phyloP scores from a whole-genome alignment of 2,888 invertebrate species.

The Drosophila histrio region DNA sequence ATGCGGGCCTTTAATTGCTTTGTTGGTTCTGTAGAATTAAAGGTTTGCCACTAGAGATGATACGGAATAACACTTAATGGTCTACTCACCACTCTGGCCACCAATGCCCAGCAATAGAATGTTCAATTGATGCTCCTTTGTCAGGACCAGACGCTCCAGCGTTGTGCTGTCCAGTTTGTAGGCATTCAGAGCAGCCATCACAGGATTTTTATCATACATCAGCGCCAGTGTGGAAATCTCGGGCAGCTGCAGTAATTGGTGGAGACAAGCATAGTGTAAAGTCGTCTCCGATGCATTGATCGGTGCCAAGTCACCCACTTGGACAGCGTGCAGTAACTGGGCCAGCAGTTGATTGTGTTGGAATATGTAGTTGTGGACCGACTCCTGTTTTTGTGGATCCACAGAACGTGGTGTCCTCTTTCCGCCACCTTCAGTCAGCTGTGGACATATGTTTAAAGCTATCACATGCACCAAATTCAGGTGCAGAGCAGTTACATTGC shows the following conservation, averaged over 20 bases:
- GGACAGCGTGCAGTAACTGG: slow-evolving; percentile 76
- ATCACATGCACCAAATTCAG: slow-evolving; percentile 90
- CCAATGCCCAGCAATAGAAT: slow-evolving; percentile 62
- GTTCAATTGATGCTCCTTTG: slow-evolving; percentile 54
- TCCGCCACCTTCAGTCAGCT: slow-evolving; percentile 50
- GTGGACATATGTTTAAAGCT: slow-evolving; percentile 89
- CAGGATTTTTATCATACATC: slow-evolving; percentile 67
- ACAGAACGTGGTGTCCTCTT: slow-evolving; percentile 34
- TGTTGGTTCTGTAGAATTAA: slow-evolving; percentile 31
- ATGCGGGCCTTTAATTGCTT: slow-evolving; percentile 42
- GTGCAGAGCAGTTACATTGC: slow-evolving; percentile 88
- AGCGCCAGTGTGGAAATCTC: slow-evolving; percentile 63
- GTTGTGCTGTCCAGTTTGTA: slow-evolving; percentile 66
- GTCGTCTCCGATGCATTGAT: slow-evolving; percentile 5
- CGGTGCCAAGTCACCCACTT: slow-evolving; percentile 31
- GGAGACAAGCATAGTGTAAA: slow-evolving; percentile 67
- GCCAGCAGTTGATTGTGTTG: slow-evolving; percentile 81
- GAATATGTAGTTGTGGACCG: slow-evolving; percentile 80
- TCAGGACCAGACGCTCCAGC: slow-evolving; percentile 49
- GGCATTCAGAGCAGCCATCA: slow-evolving; percentile 74
- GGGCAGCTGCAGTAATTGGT: slow-evolving; percentile 62
- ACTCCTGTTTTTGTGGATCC: slow-evolving; percentile 71
- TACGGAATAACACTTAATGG: background rate
- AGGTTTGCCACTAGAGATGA: background rate
- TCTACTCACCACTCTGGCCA: slow-evolving; percentile 61